Base-by-base conservation (phyloP, 2,888 invertebrate genomes). In the Epinotia demarniana region DNA sequence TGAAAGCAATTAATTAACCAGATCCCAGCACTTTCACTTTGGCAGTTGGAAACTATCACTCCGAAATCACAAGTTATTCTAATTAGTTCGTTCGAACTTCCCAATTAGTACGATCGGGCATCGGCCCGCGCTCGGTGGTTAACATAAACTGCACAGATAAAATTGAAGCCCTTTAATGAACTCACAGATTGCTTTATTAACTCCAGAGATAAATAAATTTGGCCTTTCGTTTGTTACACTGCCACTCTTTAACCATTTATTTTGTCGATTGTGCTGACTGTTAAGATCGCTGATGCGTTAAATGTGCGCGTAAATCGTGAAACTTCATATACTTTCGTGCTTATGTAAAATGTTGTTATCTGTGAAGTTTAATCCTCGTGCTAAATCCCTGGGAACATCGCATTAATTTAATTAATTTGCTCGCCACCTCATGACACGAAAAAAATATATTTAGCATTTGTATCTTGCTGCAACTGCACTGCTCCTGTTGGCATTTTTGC, bases 131-230 rank as follows among this genome's bases (percentile, higher is more conserved):
- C 81, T 79, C 84, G 87, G 88, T 88, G 90, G 88, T 87, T 88
- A 88, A 87, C 89, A 90, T 90, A 90, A 90, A 90, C 87, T 87
- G 87, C 86, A 83, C 87, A 87, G 91, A 91, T 91, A 91, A 91
- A 89, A 89, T 90, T 92, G 89, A 90, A 91, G 83, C 85, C 85
- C 85, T 87, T 90, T 92, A 91, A 91, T 91, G 90, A 91, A 91
- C 85, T 86, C 84, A 77, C 75, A 80, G 88, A 89, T 89, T 89
- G 89, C 85, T 90, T 90, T 90, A 90, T 89, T 88, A 88, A 89
- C 86, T 85, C 79, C 76, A 80, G 62, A 82, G 83, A 84, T 88
- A 85, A 84, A 90, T 90, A 88, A 86, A 89, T 88, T 85, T 87
- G 83, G 85, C 83, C 82, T 82, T 82, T 83, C 82, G 82, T 84